These are phyloP conservation scores for Catocala nupta DNA, from an alignment of 2,888 invertebrate species.

Conservation along the genomic window DNA sequence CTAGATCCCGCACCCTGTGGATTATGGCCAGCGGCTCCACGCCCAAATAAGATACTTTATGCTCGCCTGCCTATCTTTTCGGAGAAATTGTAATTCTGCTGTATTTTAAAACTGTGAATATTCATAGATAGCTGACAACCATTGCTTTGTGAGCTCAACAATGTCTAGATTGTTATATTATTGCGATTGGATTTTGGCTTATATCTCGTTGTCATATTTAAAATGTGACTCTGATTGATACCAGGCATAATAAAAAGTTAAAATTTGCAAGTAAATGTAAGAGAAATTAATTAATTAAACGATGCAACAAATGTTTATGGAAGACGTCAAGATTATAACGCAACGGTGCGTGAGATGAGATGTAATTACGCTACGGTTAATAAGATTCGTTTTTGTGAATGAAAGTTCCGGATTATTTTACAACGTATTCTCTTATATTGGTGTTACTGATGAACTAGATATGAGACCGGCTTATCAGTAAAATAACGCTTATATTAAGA, in stretches of 20 bases:
- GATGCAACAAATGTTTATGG: not conserved
- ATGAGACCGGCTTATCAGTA: too few relatives aligned
- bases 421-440: too few relatives aligned
- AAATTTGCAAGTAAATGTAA: too few relatives aligned
- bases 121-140: constrained; percentile 35
- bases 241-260: too few relatives aligned
- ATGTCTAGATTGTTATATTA: constrained; percentile 8
- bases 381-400: not conserved
- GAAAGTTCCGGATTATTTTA: not conserved
- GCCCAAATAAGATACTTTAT: constrained; percentile 76
- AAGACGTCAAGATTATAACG: not conserved
- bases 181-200: constrained; percentile 7
- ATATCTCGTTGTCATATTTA: too few relatives aligned
- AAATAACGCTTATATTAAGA: too few relatives aligned
- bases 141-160: constrained; percentile 10
- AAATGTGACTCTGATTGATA: too few relatives aligned
- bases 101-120: constrained; percentile 47
- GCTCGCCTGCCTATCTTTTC: constrained; percentile 64
- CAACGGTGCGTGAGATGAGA: not conserved
- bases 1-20: constrained; percentile 76
- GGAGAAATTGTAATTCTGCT: constrained; percentile 61
- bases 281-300: too few relatives aligned
- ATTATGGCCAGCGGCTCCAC: constrained; percentile 74
- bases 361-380: not conserved
- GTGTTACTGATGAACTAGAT: too few relatives aligned